phyloP scores from a whole-genome alignment of 2,797 vertebrate genomes.

The Leptatherina wallacei region DNA sequence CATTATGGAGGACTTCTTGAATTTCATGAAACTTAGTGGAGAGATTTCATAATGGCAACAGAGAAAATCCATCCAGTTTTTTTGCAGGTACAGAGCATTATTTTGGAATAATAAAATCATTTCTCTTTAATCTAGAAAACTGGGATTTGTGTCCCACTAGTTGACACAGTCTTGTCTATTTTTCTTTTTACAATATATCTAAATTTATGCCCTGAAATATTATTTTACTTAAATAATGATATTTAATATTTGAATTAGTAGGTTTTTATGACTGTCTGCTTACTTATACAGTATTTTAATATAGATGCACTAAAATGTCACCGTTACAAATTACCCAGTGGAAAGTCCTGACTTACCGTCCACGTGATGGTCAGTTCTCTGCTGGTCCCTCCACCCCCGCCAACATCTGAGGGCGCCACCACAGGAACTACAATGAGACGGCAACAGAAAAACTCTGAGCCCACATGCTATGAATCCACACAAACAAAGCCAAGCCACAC shows the following conservation, averaged over 20 bases:
- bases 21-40: no score
- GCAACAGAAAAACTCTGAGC: constrained; percentile 56
- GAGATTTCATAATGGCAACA: no score
- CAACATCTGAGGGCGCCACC: constrained; percentile 93
- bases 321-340: neutral
- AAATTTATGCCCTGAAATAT: neutral
- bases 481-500: constrained; percentile 69
- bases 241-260: neutral
- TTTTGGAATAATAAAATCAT: no score
- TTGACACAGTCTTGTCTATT: no score
- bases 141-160: no score
- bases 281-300: neutral
- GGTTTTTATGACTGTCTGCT: neutral
- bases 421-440: constrained; percentile 88
- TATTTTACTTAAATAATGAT: neutral
- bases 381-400: constrained; percentile 92
- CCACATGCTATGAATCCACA: constrained; percentile 66
- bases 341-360: constrained; percentile 86
- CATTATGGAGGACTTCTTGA: no score
- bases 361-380: constrained; percentile 95
- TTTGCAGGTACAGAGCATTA: no score
- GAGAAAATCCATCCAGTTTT: no score
- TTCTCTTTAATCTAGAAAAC: no score
- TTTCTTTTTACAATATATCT: no score
- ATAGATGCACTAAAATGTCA: neutral